phyloP scores from a whole-genome alignment of 2,797 vertebrate genomes.

The Sebastes diaconus region DNA sequence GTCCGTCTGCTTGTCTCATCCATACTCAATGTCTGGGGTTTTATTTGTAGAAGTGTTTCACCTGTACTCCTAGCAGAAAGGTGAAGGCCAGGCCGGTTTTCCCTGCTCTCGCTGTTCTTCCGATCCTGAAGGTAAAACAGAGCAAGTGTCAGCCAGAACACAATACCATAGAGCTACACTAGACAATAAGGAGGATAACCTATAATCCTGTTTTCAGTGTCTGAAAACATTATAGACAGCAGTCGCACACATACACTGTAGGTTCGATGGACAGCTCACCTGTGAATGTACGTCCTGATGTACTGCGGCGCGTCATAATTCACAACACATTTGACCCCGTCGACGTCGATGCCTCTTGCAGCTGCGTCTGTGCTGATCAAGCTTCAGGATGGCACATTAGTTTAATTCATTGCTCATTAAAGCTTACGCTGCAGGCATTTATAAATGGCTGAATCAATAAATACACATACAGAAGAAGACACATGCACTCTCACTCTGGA shows the following conservation, averaged over 20 bases:
- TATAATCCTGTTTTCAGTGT: background rate
- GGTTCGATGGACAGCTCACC: conserved; percentile 74
- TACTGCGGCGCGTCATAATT: conserved; percentile 96
- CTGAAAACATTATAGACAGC: background rate
- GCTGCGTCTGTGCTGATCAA: conserved; percentile 96
- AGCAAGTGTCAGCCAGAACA: background rate
- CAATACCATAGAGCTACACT: too few relatives aligned
- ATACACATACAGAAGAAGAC: background rate
- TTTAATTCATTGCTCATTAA: background rate
- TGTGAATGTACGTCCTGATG: conserved; percentile 92
- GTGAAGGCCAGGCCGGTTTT: conserved; percentile 90
- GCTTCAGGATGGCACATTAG: conserved; percentile 66
- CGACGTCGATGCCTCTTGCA: conserved; percentile 91
- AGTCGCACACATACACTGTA: background rate
- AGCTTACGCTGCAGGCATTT: background rate
- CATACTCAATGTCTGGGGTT: background rate
- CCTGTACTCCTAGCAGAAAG: conserved; percentile 92
- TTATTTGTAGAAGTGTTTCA: conserved; percentile 42
- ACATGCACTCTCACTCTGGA: background rate
- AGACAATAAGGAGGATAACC: background rate
- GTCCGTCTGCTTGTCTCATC: background rate
- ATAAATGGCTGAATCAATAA: background rate
- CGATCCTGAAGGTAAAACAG: conserved; percentile 81
- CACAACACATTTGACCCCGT: conserved; percentile 89
- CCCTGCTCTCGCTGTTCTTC: conserved; percentile 93